A percentile compares a stretch with the other conserved stretches of the same genome.
Conservation (phyloP, 1,140 invertebrate species). For the Metaphire vulgaris region DNA sequence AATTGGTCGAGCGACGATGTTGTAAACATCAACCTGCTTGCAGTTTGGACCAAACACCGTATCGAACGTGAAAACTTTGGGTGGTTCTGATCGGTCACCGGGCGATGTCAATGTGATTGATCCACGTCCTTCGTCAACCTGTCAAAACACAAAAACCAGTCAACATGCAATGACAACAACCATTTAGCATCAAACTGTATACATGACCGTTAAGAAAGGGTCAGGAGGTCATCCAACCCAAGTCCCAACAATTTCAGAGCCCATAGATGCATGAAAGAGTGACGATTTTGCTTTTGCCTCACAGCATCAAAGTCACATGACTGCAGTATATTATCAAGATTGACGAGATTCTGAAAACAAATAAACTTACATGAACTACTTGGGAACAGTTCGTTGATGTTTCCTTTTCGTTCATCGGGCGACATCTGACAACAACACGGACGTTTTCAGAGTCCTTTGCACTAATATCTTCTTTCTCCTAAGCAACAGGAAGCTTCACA, state of each 20-base stretch:
- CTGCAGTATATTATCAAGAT: not conserved
- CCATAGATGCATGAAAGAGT: not conserved
- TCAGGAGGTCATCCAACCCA: not conserved
- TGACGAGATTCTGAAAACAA: no score
- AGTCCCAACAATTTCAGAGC: not conserved
- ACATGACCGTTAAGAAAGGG: not conserved
- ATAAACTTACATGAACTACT: slow-evolving; percentile 53
- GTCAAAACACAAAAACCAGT: slow-evolving; percentile 15
- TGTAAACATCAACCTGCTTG: slow-evolving; percentile 79
- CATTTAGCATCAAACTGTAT: not conserved
- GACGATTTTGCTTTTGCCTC: not conserved
- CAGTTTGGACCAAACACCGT: slow-evolving; percentile 53
- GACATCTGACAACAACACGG: slow-evolving; percentile 81
- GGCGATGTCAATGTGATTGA: slow-evolving; percentile 72
- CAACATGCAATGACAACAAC: slow-evolving; percentile 1
- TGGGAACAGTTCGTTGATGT: slow-evolving; percentile 60
- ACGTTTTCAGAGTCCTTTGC: slow-evolving; percentile 60
- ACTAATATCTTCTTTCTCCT: not conserved
- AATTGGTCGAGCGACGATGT: slow-evolving; percentile 78
- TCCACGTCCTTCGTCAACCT: slow-evolving; percentile 68
- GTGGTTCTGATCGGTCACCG: slow-evolving; percentile 51
- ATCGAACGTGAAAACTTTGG: slow-evolving; percentile 87
- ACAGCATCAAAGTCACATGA: not conserved
- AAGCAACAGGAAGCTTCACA: no score
- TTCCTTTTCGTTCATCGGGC: slow-evolving; percentile 80